Evolutionary conservation across 2,797 vertebrate species (phyloP).

Genomic region (Bradypodion pumilum): DNA sequence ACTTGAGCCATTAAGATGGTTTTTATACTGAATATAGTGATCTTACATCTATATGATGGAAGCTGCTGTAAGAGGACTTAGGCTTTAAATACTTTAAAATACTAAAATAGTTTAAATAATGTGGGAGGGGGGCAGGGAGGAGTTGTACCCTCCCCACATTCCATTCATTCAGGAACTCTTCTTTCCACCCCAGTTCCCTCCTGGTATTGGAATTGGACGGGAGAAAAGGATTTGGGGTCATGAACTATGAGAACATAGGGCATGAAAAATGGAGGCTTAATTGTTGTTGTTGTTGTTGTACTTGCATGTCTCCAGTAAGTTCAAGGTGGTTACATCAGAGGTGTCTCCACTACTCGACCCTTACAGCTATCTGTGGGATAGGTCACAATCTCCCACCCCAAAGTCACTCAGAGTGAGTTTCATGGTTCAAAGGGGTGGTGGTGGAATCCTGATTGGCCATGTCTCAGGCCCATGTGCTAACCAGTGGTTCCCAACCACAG

Average conservation of each 20-base stretch:
- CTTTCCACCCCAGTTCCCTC: neutral
- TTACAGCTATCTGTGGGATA: neutral
- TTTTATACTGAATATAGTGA: neutral
- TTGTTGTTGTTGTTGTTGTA: neutral
- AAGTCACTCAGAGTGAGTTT: neutral
- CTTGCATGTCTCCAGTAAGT: neutral
- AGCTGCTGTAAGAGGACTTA: neutral
- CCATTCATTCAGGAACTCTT: neutral
- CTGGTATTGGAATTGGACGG: neutral
- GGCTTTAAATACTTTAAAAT: neutral
- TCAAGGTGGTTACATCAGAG: neutral
- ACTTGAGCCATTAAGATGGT: neutral
- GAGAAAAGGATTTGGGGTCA: neutral
- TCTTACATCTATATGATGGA: neutral
- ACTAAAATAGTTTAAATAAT: neutral
- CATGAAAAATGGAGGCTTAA: neutral
- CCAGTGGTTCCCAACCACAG: too few species aligned
- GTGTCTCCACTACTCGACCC: neutral
- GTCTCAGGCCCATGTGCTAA: too few species aligned
- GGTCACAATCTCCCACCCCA: neutral
- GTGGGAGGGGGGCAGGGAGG: neutral
- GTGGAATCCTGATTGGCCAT: neutral
- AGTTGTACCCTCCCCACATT: neutral
- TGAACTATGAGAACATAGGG: neutral
- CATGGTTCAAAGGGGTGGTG: neutral